Evolutionary conservation across 2,113 vertebrate species (phyloP).

Genomic region (Spea bombifrons): DNA sequence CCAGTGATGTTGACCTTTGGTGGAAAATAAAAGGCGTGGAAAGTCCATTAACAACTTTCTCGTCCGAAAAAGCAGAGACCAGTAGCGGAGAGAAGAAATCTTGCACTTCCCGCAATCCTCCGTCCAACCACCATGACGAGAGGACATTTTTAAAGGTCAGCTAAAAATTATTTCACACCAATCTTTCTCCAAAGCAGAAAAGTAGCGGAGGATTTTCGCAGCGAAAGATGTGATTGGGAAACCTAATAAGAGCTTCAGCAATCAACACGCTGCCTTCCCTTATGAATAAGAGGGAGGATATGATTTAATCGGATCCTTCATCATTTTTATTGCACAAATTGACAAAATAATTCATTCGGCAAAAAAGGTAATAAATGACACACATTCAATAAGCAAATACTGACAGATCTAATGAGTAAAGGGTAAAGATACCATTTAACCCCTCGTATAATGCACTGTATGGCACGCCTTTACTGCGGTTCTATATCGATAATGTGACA

Average conservation of each 20-base stretch:
- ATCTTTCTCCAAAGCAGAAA: conserved; percentile 38
- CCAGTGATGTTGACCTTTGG: conserved; percentile 29
- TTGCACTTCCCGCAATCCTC: conserved; percentile 24
- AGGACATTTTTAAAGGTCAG: conserved; percentile 42
- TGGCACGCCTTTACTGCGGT: neutral
- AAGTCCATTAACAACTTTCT: conserved; percentile 36
- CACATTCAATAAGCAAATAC: conserved; percentile 46
- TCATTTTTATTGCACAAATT: conserved; percentile 45
- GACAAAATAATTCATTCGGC: conserved; percentile 47
- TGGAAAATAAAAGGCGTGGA: neutral
- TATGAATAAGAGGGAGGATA: conserved; percentile 12
- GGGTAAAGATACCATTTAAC: conserved; percentile 39
- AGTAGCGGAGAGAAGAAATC: conserved; percentile 16
- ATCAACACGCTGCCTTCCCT: conserved; percentile 20
- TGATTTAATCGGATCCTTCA: conserved; percentile 44
- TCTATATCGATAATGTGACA: conserved; percentile 34
- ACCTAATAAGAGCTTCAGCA: conserved; percentile 26
- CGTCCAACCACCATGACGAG: conserved; percentile 26
- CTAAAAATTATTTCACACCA: conserved; percentile 45
- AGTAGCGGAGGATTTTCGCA: conserved; percentile 27
- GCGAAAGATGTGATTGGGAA: conserved; percentile 39
- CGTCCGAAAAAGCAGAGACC: conserved; percentile 24
- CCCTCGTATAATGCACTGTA: conserved; percentile 19
- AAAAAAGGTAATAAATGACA: conserved; percentile 46
- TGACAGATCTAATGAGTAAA: conserved; percentile 45